Evolutionary conservation across 2,113 vertebrate genomes (phyloP).

Genomic region (Pelecanoides urinatrix): DNA sequence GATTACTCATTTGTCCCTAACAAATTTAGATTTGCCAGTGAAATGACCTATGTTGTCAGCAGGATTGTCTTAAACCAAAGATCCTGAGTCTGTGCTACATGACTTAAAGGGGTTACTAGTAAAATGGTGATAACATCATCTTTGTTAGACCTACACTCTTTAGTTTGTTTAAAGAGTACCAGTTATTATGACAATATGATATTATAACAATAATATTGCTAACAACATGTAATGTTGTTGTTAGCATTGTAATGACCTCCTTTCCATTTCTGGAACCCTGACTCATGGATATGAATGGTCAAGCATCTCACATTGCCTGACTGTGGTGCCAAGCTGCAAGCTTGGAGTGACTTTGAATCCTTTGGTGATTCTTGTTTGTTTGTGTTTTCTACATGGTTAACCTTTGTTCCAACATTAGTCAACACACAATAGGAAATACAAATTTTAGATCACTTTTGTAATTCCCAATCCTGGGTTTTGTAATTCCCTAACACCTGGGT

Average conservation of each 20-base stretch:
- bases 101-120: not conserved
- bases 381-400: not conserved
- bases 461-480: not conserved
- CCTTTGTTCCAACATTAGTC: not conserved
- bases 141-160: not conserved
- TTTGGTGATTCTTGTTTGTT: not conserved
- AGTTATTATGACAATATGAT: not conserved
- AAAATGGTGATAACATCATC: not conserved
- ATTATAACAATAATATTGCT: not conserved
- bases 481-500: not conserved
- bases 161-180: not conserved
- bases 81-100: fast-evolving
- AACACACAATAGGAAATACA: not conserved
- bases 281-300: not conserved
- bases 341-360: not conserved
- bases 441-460: not conserved
- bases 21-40: not conserved
- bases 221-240: not conserved
- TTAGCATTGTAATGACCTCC: not conserved
- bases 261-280: not conserved
- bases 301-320: not conserved
- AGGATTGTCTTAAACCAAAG: not conserved
- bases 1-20: conserved; percentile 36
- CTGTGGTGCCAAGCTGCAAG: not conserved
- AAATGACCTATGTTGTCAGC: conserved; percentile 15